Conservation (phyloP, 1,140 invertebrate species). For the Antheraea mylitta region DNA sequence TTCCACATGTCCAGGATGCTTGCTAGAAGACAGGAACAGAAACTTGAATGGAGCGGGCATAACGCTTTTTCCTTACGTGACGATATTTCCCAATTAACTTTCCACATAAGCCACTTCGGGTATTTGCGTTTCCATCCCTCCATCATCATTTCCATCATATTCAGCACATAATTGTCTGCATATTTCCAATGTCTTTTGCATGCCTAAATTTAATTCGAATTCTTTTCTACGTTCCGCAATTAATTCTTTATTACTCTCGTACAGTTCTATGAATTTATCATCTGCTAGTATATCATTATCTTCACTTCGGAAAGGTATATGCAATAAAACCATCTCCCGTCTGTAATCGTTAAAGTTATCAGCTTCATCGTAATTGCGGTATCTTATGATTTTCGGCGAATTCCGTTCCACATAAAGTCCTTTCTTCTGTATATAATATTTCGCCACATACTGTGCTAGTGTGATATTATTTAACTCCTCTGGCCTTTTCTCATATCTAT, state of each 20-base stretch:
- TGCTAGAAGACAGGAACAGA: too few species aligned
- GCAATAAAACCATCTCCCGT: constrained; percentile 47
- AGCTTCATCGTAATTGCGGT: constrained; percentile 44
- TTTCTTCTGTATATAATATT: constrained; percentile 21
- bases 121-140: too few species aligned
- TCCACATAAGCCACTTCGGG: too few species aligned
- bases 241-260: constrained; percentile 14
- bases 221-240: constrained; percentile 29
- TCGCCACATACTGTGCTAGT: constrained; percentile 27
- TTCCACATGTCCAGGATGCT: too few species aligned
- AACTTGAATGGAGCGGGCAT: too few species aligned
- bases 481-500: constrained; percentile 31
- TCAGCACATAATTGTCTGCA: neutral
- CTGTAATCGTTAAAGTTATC: constrained; percentile 43
- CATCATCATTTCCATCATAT: neutral
- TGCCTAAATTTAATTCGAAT: constrained; percentile 36
- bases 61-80: too few species aligned
- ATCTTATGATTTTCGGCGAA: constrained; percentile 14
- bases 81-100: too few species aligned
- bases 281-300: constrained; percentile 25
- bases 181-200: constrained; percentile 23
- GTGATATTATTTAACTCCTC: constrained; percentile 18
- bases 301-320: constrained; percentile 48
- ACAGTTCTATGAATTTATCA: constrained; percentile 27
- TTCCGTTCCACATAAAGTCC: constrained; percentile 11